A percentile compares a stretch with the other conserved stretches of the same genome.
Conservation (phyloP, 37 sponge, comb jelly and placozoan genomes). For the Petrosia ficiformis region DNA sequence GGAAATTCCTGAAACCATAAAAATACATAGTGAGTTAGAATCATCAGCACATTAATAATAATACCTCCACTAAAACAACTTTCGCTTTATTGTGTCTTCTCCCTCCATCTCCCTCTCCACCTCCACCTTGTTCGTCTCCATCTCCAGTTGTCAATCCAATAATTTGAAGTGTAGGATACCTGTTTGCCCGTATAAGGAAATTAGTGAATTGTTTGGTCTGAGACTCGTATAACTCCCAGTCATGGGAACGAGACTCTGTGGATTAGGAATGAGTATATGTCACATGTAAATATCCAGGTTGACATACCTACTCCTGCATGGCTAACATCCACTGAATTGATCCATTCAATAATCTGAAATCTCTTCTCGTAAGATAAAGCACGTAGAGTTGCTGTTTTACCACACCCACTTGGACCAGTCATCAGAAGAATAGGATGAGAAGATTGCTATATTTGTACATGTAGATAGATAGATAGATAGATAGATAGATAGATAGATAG, state of each 20-base stretch:
- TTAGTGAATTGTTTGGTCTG: slow-evolving; percentile 63
- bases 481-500: too few species aligned
- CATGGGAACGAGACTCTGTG: background rate
- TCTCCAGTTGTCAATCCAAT: background rate
- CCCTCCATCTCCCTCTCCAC: slow-evolving; percentile 2
- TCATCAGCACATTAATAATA: background rate
- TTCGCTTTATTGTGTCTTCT: slow-evolving; percentile 26
- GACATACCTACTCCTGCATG: background rate
- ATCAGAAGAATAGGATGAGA: slow-evolving; percentile 50
- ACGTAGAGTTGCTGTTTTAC: slow-evolving; percentile 79
- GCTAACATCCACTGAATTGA: slow-evolving; percentile 33
- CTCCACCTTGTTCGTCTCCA: too few species aligned
- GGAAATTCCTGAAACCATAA: slow-evolving; percentile 68
- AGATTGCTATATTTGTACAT: slow-evolving; percentile 6
- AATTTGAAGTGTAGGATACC: slow-evolving; percentile 54
- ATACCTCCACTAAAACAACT: slow-evolving; percentile 68
- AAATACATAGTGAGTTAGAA: background rate
- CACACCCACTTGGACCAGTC: slow-evolving; percentile 82
- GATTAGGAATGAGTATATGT: background rate
- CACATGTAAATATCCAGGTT: background rate
- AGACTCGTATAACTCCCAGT: slow-evolving; percentile 30
- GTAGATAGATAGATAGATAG: too few species aligned
- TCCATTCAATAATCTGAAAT: slow-evolving; percentile 63
- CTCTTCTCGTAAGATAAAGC: slow-evolving; percentile 56
- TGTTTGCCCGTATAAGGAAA: slow-evolving; percentile 56